Base-by-base conservation (phyloP, 1,140 invertebrate species). In the Lepidotrigona ventralis region DNA sequence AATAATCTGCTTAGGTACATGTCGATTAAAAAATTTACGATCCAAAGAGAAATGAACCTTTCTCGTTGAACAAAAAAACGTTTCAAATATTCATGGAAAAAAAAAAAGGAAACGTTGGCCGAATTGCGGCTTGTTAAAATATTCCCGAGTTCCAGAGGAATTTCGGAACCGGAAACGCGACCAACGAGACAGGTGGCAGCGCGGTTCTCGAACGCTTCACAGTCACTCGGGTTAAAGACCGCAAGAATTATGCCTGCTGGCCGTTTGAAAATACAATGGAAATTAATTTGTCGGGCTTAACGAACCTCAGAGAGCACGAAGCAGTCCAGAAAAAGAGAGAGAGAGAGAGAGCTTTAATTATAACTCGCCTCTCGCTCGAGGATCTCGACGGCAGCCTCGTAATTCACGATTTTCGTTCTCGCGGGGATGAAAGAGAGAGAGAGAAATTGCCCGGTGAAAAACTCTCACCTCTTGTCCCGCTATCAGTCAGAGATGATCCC, bases 231-330 rank as follows among this genome's bases (percentile, higher is more conserved):
- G 53, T 74, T 21, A 33, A 51, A 33, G 72, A 33, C 66, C 68
- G 78, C 73, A 63, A 84, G 85, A 84, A 86, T 72, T 56, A 81
- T 74, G 66, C 63, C 64, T 29, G 80, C 17, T 29, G 71, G 71
- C 56, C 79, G 70, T 80, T 87, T 76, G 76, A 79, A 86, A 80
- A 68, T 80, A 86, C 81, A 77, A 84, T 84, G 85, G 81, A 80
- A 84, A 87, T 86, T 86, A 86, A 87, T 87, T 87, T 84, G 86
- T 81, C 81, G 80, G 70, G 76, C 72, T 77, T 86, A 87, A 87
- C 86, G 76, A 86, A 86, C 76, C 80, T 79, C 81, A 46, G 64
- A 63, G 72, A 29, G 76, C 81, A 78, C 76, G 80, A 84, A 84
- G 85, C 76, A 66, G 33, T 63, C 70, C 23, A 14, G 51, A 23